Conservation (phyloP, 1,140 invertebrate genomes). For the Dreissena polymorpha region DNA sequence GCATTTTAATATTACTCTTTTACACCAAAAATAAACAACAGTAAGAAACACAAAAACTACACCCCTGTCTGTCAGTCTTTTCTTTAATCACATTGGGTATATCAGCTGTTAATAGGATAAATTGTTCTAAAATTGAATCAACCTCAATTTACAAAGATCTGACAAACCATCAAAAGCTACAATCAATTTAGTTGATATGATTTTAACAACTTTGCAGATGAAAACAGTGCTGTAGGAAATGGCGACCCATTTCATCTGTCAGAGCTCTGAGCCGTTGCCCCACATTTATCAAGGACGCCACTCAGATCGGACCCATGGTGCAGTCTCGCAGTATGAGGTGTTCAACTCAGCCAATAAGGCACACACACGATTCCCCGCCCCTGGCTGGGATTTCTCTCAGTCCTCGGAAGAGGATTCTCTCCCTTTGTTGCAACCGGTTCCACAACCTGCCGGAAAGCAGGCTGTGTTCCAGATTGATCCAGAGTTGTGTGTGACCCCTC, state of each 20-base stretch:
- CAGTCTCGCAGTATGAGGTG: slow-evolving; percentile 54
- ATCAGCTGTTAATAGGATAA: no score
- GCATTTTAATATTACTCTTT: no score
- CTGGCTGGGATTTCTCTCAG: slow-evolving; percentile 53
- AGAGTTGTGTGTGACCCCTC: slow-evolving; percentile 54
- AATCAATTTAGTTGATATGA: no score
- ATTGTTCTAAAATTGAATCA: no score
- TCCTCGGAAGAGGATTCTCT: slow-evolving; percentile 46
- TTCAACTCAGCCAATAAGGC: slow-evolving; percentile 32
- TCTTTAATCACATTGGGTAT: no score
- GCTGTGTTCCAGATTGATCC: slow-evolving; percentile 41
- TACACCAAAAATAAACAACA: no score
- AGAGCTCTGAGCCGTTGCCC: slow-evolving; percentile 51
- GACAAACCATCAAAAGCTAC: no score
- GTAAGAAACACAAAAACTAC: no score
- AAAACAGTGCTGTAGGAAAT: not conserved
- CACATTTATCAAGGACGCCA: slow-evolving; percentile 32
- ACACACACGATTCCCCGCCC: slow-evolving; percentile 46
- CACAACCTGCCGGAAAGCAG: slow-evolving; percentile 23
- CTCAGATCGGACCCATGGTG: slow-evolving; percentile 25
- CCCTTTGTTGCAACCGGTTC: slow-evolving; percentile 38
- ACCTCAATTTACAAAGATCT: no score
- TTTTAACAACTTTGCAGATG: no score
- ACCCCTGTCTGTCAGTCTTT: no score
- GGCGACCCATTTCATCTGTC: slow-evolving; percentile 55